phyloP scores from a whole-genome alignment of 2,113 vertebrate species.

The Prunella himalayana region DNA sequence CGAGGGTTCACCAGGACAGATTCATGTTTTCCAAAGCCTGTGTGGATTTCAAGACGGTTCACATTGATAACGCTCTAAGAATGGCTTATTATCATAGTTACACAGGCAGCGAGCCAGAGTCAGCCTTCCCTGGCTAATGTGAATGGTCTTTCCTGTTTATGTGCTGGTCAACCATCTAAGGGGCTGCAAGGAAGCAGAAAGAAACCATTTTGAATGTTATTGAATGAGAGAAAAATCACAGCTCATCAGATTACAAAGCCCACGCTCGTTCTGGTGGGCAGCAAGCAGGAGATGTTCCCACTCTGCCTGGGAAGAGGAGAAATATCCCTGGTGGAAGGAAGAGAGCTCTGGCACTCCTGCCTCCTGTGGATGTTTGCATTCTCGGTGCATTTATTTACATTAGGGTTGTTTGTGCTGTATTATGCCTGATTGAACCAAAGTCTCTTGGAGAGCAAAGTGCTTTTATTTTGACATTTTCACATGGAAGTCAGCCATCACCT shows the following conservation, averaged over 20 bases:
- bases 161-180: not conserved
- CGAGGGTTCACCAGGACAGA: not conserved
- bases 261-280: rapidly evolving
- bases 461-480: constrained; percentile 63
- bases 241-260: not conserved
- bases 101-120: not conserved
- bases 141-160: not conserved
- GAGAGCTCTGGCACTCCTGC: not conserved
- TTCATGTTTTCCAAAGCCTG: not conserved
- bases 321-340: not conserved
- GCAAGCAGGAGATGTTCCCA: not conserved
- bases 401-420: constrained; percentile 34
- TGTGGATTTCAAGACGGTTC: not conserved
- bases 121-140: not conserved
- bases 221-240: not conserved
- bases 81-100: constrained; percentile 2
- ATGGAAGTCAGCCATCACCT: constrained; percentile 43
- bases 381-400: constrained; percentile 48
- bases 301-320: not conserved
- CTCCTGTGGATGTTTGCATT: not conserved
- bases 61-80: not conserved
- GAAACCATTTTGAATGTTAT: constrained; percentile 39
- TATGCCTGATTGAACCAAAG: constrained; percentile 47
- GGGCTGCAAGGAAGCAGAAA: not conserved
- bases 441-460: constrained; percentile 31